Conservation (phyloP, 2,888 invertebrate genomes). For the Aethes cnicana region DNA sequence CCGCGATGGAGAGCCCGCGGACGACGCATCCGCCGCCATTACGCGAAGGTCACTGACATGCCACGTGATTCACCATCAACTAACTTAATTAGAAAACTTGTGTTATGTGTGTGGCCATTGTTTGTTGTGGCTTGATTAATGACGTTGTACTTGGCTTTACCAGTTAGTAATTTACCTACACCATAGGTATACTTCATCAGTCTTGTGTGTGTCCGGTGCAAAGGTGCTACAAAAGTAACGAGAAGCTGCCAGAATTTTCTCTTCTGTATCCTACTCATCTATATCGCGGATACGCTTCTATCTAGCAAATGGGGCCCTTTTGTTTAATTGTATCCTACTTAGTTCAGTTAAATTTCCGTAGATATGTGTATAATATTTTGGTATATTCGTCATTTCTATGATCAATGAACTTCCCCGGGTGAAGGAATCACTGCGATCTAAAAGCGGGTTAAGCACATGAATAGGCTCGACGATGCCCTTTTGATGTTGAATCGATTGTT, state of each 20-base stretch:
- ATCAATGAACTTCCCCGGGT: too few species aligned
- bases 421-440: conserved; percentile 25
- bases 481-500: conserved; percentile 47
- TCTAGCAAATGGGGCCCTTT: conserved; percentile 4
- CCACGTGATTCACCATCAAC: conserved; percentile 52
- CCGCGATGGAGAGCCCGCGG: conserved; percentile 54
- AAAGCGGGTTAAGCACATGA: conserved; percentile 42
- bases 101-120: conserved; percentile 20
- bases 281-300: too few species aligned
- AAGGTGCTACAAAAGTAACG: too few species aligned
- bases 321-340: conserved; percentile 24
- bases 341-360: too few species aligned
- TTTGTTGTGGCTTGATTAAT: conserved; percentile 29
- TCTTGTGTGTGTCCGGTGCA: too few species aligned
- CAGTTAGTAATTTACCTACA: too few species aligned
- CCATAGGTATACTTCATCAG: too few species aligned
- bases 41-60: conserved; percentile 72
- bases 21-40: conserved; percentile 57
- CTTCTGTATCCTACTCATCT: too few species aligned
- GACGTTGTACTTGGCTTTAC: not conserved
- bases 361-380: too few species aligned
- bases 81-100: conserved; percentile 57
- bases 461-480: conserved; percentile 48
- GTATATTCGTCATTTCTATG: too few species aligned
- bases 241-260: too few species aligned